phyloP scores from a whole-genome alignment of 1,140 invertebrate genomes.

The Hyles euphorbiae region DNA sequence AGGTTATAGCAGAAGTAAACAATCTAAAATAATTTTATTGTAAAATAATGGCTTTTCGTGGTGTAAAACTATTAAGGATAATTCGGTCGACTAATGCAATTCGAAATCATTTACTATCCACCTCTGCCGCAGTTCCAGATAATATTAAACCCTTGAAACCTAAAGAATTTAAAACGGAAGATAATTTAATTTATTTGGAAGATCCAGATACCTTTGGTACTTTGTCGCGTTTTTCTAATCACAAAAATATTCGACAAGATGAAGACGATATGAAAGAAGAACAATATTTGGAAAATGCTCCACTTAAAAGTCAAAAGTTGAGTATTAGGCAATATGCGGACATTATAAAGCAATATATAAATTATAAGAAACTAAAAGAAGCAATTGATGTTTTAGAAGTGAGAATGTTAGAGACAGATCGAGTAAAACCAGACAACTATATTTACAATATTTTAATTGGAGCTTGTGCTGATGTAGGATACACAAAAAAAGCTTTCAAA shows the following conservation, averaged over 20 bases:
- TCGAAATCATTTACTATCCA: constrained; percentile 18
- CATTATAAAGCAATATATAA: constrained; percentile 81
- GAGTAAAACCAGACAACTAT: constrained; percentile 85
- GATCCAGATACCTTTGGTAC: constrained; percentile 76
- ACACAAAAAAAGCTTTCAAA: constrained; percentile 89
- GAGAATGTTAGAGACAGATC: constrained; percentile 84
- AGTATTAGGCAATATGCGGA: constrained; percentile 79
- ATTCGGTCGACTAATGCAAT: constrained; percentile 13
- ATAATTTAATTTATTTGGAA: constrained; percentile 46
- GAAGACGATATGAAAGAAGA: constrained; percentile 77
- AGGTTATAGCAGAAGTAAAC: too few relatives aligned
- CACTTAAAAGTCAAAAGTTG: constrained; percentile 66
- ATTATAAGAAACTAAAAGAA: constrained; percentile 79
- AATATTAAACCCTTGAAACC: constrained; percentile 14
- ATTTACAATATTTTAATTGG: constrained; percentile 89
- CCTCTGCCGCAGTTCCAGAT: constrained; percentile 8
- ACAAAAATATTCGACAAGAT: constrained; percentile 48
- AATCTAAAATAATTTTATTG: too few relatives aligned
- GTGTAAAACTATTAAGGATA: constrained; percentile 28
- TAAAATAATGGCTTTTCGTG: constrained; percentile 38
- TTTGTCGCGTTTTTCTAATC: constrained; percentile 23
- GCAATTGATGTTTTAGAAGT: constrained; percentile 86
- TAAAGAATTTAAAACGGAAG: constrained; percentile 46
- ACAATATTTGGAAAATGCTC: constrained; percentile 64
- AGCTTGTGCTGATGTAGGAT: constrained; percentile 86